Base-by-base conservation (phyloP, 2,113 vertebrate species). In the Aptenodytes forsteri region DNA sequence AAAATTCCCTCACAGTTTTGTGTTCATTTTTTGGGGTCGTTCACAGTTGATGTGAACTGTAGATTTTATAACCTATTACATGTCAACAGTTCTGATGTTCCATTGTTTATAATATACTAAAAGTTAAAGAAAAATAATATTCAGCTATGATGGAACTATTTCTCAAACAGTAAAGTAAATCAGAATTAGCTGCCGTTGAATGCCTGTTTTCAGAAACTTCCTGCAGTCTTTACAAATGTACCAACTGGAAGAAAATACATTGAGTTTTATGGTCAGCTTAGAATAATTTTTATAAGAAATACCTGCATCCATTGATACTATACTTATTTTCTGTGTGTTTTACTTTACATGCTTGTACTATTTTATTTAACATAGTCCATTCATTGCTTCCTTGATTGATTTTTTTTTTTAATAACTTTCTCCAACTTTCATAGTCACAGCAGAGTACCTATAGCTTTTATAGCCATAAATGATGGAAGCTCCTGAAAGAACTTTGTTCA, bases 121-220 rank as follows among this genome's bases (percentile, higher is more conserved):
- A 97, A 96, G 32, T 89, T 91, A 97, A 95, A 97, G 94, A 82
- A 96, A 96, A 96, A 87, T 69, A 82, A 23, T 91, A 87, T 90
- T 95, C 26, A 80, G 70, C 83, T 93, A 19, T 56, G 66, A 78
- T 22, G 91, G 69, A 96, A 70, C 66, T 88, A 19, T 92, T 93
- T 46, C 49, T 87, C 52, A 89, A 84, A 77, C 34, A 95, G 65
- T 83, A 47, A 97, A 91, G 80, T 90, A 82, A 95, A 95, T 90
- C 83, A 67, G 95, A 96, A 96, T 93, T 91, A 95, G 90, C 52
- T 88, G 82, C 81, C 47, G 49, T 94, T 96, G 91, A 89, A 86
- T 50, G 17, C 76, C 40, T 96, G 55, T 29, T 79, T 84, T 85
- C 58, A 87, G 87, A 65, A 89, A 54, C 50, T 40, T 94, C 58